phyloP scores from a whole-genome alignment of 1,140 invertebrate genomes.

The Brachionus paranguensis region DNA sequence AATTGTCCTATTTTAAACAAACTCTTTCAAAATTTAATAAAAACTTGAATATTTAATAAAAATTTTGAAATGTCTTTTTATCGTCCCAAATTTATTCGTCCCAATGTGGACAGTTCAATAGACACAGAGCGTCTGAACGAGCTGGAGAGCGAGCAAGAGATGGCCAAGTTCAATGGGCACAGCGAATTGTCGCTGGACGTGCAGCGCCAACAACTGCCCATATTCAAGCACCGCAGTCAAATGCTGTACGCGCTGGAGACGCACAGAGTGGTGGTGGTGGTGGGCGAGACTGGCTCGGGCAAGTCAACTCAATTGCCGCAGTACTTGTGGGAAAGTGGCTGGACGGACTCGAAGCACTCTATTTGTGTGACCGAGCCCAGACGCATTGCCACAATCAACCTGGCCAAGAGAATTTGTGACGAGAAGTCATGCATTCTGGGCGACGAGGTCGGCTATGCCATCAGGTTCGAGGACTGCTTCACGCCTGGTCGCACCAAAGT shows the following conservation, averaged over 20 bases:
- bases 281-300: conserved; percentile 36
- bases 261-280: conserved; percentile 19
- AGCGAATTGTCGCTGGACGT: conserved; percentile 25
- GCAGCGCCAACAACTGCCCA: conserved; percentile 33
- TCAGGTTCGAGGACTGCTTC: conserved; percentile 79
- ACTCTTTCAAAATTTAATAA: conserved; percentile 17
- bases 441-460: conserved; percentile 80
- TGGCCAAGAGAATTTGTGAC: conserved; percentile 81
- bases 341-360: conserved; percentile 60
- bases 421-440: conserved; percentile 74
- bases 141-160: background rate
- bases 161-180: background rate
- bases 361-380: conserved; percentile 86
- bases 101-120: background rate
- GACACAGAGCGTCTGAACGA: conserved; percentile 8
- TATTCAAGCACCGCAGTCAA: conserved; percentile 20
- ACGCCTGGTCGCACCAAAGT: conserved; percentile 64
- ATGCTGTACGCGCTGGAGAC: conserved; percentile 34
- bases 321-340: conserved; percentile 85
- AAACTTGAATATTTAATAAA: conserved; percentile 30
- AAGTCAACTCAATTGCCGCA: conserved; percentile 54
- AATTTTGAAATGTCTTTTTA: background rate
- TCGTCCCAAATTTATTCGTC: conserved; percentile 11
- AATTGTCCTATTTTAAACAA: conserved; percentile 17
- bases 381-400: conserved; percentile 76